Conservation (phyloP, 1,140 invertebrate species). For the Melipona quadrifasciata region DNA sequence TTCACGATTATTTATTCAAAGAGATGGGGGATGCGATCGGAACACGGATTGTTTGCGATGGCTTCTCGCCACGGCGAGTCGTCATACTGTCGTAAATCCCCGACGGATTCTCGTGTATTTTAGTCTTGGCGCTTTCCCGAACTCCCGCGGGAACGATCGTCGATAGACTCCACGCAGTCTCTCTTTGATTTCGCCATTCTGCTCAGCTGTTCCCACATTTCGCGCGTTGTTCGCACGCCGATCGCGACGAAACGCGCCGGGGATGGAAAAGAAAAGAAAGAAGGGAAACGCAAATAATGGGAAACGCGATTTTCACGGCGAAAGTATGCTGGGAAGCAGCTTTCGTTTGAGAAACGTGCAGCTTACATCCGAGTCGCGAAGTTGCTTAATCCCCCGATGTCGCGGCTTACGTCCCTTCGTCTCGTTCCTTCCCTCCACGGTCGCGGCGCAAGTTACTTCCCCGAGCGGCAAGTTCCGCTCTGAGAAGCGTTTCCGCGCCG, state of each 20-base stretch:
- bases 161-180: not conserved
- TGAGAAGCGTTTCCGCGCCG: no score
- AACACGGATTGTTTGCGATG: not conserved
- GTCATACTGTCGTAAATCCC: not conserved
- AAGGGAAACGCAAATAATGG: slow-evolving; percentile 6
- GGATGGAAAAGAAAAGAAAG: not conserved
- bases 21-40: not conserved
- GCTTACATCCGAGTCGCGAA: not conserved
- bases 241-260: not conserved
- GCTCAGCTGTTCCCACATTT: not conserved
- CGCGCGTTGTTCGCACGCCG: not conserved
- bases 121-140: not conserved
- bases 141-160: not conserved
- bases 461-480: no score
- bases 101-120: not conserved
- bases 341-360: not conserved
- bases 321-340: slow-evolving; percentile 24
- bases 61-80: not conserved
- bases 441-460: not conserved
- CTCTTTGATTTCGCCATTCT: not conserved
- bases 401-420: not conserved
- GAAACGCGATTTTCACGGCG: slow-evolving; percentile 19
- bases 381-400: slow-evolving; percentile 38
- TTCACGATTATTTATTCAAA: slow-evolving; percentile 26
- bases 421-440: not conserved